phyloP scores from a whole-genome alignment of 2,113 vertebrate genomes.

The Dasyornis broadbenti region DNA sequence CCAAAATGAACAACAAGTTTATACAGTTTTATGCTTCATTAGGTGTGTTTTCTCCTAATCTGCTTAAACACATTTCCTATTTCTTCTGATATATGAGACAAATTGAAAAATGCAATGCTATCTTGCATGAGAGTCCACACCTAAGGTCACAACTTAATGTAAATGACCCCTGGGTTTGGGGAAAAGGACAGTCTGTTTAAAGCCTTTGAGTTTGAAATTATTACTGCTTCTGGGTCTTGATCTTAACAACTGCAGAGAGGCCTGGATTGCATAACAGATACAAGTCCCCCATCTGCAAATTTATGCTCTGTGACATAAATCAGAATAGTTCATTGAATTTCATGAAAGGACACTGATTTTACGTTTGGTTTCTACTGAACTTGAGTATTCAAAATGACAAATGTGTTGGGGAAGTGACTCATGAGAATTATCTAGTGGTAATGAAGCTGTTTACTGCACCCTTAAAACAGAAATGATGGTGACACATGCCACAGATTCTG shows the following conservation, averaged over 20 bases:
- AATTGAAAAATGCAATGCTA: background rate
- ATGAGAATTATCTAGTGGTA: background rate
- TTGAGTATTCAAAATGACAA: background rate
- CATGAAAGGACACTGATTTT: constrained; percentile 22
- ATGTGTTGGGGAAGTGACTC: background rate
- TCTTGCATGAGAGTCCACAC: background rate
- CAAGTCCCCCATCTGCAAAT: background rate
- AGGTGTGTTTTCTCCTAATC: background rate
- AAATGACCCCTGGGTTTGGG: background rate
- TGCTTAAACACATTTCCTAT: background rate
- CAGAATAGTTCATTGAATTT: background rate
- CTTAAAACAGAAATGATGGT: background rate
- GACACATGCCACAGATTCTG: background rate
- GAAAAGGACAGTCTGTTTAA: background rate
- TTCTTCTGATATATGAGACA: background rate
- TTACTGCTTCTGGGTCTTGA: background rate
- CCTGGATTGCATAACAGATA: background rate
- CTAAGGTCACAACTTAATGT: background rate
- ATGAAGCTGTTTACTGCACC: background rate
- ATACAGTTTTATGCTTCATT: background rate
- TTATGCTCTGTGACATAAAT: background rate
- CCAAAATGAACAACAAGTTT: background rate
- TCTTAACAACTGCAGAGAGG: background rate
- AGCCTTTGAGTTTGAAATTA: background rate
- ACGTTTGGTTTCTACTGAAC: background rate